A percentile compares a stretch with the other conserved stretches of the same genome.
phyloP scores from a whole-genome alignment of 64 coral and sea anemone species.

The Orbicella faveolata region DNA sequence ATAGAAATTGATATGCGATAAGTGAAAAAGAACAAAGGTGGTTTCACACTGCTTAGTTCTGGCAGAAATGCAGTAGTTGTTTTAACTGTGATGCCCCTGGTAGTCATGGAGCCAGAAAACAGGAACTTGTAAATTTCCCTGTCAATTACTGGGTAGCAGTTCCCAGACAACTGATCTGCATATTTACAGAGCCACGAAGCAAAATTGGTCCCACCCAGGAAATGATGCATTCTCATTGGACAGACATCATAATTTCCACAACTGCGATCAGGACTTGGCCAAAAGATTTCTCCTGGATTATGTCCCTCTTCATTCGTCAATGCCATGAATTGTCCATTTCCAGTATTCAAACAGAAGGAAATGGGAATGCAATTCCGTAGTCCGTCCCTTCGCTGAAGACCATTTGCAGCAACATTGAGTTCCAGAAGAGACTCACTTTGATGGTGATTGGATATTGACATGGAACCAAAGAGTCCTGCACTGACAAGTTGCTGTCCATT shows the following conservation, averaged over 20 bases:
- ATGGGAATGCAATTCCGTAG: slow-evolving; percentile 81
- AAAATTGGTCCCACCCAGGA: slow-evolving; percentile 73
- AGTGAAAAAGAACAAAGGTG: slow-evolving; percentile 94
- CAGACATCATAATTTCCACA: slow-evolving; percentile 31
- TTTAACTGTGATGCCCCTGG: slow-evolving; percentile 71
- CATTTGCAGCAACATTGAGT: slow-evolving; percentile 56
- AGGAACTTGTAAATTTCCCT: slow-evolving; percentile 90
- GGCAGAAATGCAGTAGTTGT: slow-evolving; percentile 90
- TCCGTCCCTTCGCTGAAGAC: slow-evolving; percentile 69
- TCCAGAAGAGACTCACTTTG: slow-evolving; percentile 96
- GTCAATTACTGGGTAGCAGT: slow-evolving; percentile 78
- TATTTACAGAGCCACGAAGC: slow-evolving; percentile 74
- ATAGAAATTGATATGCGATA: slow-evolving; percentile 98
- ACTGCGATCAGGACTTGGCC: slow-evolving; percentile 78
- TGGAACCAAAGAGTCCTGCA: slow-evolving; percentile 91
- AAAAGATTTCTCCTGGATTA: slow-evolving; percentile 81
- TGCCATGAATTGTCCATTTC: slow-evolving; percentile 96
- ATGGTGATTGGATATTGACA: slow-evolving; percentile 90
- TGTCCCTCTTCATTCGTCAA: slow-evolving; percentile 82
- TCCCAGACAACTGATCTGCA: slow-evolving; percentile 67
- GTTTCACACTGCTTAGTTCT: slow-evolving; percentile 89
- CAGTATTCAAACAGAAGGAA: slow-evolving; percentile 84
- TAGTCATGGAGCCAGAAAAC: slow-evolving; percentile 55
- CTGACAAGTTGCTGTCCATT: slow-evolving; percentile 87
- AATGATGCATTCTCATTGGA: slow-evolving; percentile 75